Evolutionary conservation across 2,113 vertebrate genomes (phyloP), one percentile per base, ranked within the genome.

Genomic region (Odocoileus virginianus): DNA sequence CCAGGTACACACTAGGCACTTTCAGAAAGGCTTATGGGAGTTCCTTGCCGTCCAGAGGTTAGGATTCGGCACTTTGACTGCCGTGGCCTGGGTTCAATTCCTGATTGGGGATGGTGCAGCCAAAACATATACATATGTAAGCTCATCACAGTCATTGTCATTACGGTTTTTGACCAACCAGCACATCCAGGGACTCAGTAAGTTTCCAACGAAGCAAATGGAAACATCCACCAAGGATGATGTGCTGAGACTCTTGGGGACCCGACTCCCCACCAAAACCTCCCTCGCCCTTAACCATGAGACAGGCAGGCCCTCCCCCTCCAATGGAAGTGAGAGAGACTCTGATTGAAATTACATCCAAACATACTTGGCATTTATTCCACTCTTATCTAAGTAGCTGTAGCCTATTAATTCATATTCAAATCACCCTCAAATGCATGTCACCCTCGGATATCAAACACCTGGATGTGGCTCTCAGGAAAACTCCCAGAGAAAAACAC

Each of bases 331-430:
- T 13, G 27, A 45, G n/a, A 60, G 47, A 87, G 45, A 33, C 76
- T 93, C 27, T 61, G 87, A 87, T 57, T 94, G 87, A 60, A 96
- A 90, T 91, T 45, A 67, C 47, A 76, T 87, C 96, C 87, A 95
- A 96, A 96, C 27, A 78, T 33, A 95, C 40, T 96, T 21, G 47
- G 92, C 90, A 90, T 90, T 88, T 89, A 82, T 60, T 60, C 76
- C 74, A 61, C 81, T 78, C 84, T n/a, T 64, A 91, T 91, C 88
- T 94, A 96, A 97, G 90, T 95, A 96, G 90, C 15, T 92, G 74
- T 15, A 94, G 81, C 90, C 88, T 21, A 92, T 97, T 97, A 94
- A 98, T 94, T 97, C 92, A 95, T 28, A 96, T 92, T 94, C 94
- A 90, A 96, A 91, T 60, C 92, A 81, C 79, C 92, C 90, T 97